Evolutionary conservation across 2,113 vertebrate genomes (phyloP).

Genomic region (Chaenogobius annularis): DNA sequence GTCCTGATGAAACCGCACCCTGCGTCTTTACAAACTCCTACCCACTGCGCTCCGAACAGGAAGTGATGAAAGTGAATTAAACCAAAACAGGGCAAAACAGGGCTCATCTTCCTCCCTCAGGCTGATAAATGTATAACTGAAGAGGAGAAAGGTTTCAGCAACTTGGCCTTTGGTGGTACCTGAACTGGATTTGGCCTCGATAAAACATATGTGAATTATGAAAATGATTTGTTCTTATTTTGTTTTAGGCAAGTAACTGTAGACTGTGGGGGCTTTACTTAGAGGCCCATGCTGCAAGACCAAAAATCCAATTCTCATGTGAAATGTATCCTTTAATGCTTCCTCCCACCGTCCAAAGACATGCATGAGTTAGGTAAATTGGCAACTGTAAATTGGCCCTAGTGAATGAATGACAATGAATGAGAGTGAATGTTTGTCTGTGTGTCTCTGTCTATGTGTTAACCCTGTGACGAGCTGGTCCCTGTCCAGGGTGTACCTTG

Average conservation of each 20-base stretch:
- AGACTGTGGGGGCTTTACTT: background rate
- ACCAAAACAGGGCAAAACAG: conserved; percentile 45
- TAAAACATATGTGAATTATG: conserved; percentile 12
- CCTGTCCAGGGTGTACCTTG: too few species aligned
- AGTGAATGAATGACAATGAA: too few species aligned
- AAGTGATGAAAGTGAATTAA: conserved; percentile 54
- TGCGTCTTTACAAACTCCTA: conserved; percentile 65
- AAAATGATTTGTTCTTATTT: background rate
- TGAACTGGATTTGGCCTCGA: conserved; percentile 1
- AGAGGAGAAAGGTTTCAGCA: conserved; percentile 6
- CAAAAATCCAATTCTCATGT: background rate
- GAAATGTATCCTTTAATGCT: too few species aligned
- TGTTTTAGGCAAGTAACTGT: background rate
- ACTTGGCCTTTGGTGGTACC: conserved; percentile 10
- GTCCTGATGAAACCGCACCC: conserved; percentile 74
- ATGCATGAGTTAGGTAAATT: too few species aligned
- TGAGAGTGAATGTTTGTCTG: too few species aligned
- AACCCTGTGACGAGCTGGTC: too few species aligned
- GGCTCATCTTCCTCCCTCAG: conserved; percentile 31
- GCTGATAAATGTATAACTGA: conserved; percentile 20
- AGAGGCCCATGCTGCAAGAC: too few species aligned
- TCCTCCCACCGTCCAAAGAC: too few species aligned
- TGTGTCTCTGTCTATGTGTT: too few species aligned
- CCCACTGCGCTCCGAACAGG: conserved; percentile 66
- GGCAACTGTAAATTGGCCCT: too few species aligned